Conservation (phyloP, 37 sponge, comb jelly and placozoan genomes). For the Ianthella basta region DNA sequence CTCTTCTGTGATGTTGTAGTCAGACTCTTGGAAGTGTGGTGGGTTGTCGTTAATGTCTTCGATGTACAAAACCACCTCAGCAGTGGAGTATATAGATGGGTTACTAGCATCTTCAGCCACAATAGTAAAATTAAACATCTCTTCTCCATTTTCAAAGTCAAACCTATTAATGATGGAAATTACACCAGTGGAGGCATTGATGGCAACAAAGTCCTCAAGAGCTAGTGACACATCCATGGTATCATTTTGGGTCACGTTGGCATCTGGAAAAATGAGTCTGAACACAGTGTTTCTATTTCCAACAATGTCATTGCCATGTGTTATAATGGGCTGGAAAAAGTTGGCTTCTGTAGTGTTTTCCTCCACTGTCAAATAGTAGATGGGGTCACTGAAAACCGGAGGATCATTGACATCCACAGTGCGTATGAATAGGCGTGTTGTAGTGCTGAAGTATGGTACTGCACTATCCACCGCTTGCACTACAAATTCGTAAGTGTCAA, state of each 20-base stretch:
- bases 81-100: slow-evolving; percentile 3
- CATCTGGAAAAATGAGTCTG: not conserved
- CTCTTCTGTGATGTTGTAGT: not conserved
- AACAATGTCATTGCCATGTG: slow-evolving; percentile 16
- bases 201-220: not conserved
- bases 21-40: slow-evolving; percentile 10
- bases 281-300: not conserved
- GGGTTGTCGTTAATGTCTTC: slow-evolving; percentile 33
- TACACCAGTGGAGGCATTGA: slow-evolving; percentile 4
- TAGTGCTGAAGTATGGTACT: not conserved
- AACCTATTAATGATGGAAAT: not conserved
- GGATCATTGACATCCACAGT: slow-evolving; percentile 21
- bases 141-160: slow-evolving; percentile 23
- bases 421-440: not conserved
- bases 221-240: not conserved
- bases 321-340: not conserved
- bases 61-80: slow-evolving; percentile 10
- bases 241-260: slow-evolving; percentile 1
- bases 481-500: not conserved
- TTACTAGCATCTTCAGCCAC: not conserved
- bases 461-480: not conserved
- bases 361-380: slow-evolving; percentile 1
- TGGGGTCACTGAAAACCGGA: not conserved
- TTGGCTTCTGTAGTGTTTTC: slow-evolving; percentile 10
- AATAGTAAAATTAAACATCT: slow-evolving; percentile 5